Conservation (phyloP, 2,888 invertebrate genomes). For the Heliconius erato region DNA sequence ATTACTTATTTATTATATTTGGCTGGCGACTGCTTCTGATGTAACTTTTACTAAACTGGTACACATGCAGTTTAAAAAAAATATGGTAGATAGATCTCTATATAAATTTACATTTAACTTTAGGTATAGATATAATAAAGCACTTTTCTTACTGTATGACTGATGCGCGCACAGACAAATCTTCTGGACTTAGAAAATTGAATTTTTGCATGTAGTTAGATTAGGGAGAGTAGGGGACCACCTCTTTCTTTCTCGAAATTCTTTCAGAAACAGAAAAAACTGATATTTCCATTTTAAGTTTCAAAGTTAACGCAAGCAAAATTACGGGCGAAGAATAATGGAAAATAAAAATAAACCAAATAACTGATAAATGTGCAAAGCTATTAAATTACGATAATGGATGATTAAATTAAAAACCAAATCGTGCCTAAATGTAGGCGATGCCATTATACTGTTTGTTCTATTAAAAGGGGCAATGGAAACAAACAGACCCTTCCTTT, state of each 20-base stretch:
- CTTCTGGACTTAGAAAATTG: too few species aligned
- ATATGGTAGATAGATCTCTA: too few species aligned
- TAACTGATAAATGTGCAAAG: conserved; percentile 27
- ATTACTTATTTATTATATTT: background rate
- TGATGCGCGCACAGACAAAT: background rate
- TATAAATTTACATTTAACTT: too few species aligned
- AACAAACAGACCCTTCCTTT: conserved; percentile 70
- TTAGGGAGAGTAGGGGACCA: too few species aligned
- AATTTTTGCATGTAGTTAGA: too few species aligned
- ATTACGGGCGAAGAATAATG: background rate
- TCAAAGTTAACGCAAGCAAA: background rate
- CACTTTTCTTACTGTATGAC: background rate
- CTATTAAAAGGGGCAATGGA: conserved; percentile 78
- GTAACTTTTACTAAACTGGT: too few species aligned
- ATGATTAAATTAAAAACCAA: conserved; percentile 59
- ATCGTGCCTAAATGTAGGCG: conserved; percentile 57
- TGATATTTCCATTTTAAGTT: background rate
- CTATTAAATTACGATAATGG: conserved; percentile 57
- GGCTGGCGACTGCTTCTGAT: too few species aligned
- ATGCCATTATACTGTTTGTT: conserved; percentile 77
- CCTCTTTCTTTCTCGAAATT: background rate
- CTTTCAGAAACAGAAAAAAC: background rate
- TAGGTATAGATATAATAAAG: too few species aligned
- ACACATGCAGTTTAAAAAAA: too few species aligned
- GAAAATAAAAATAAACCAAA: background rate